Conservation (phyloP, 2,888 invertebrate genomes). For the Trichopoda pennipes region DNA sequence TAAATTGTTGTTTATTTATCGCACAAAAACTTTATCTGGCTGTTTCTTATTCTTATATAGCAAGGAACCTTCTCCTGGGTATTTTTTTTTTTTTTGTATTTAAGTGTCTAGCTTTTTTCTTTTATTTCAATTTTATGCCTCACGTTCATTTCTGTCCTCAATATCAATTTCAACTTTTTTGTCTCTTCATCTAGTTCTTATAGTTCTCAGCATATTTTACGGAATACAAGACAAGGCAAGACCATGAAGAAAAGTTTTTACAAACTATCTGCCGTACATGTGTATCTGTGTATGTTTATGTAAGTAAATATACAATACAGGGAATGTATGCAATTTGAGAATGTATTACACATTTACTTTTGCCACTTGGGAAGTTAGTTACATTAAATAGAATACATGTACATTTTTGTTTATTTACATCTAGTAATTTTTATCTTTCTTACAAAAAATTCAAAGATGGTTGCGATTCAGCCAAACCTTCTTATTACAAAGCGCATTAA, state of each 20-base stretch:
- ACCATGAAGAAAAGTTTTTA: conserved; percentile 35
- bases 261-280: not conserved
- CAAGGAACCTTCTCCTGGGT: not conserved
- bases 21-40: not conserved
- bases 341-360: conserved; percentile 22
- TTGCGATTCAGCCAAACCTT: not conserved
- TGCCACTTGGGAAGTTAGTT: conserved; percentile 22
- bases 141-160: conserved; percentile 22
- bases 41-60: too few relatives aligned
- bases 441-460: conserved; percentile 1
- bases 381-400: not conserved
- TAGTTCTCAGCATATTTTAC: not conserved
- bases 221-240: not conserved
- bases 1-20: conserved; percentile 9
- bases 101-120: not conserved
- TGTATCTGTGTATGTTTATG: not conserved
- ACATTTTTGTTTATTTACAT: not conserved
- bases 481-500: conserved; percentile 3
- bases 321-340: conserved; percentile 29
- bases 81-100: not conserved
- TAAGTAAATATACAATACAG: not conserved
- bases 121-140: not conserved
- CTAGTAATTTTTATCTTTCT: conserved; percentile 30
- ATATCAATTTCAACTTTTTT: conserved; percentile 29
- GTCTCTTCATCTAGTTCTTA: not conserved